phyloP scores from a whole-genome alignment of 2,797 vertebrate species.

The Anolis apletophallus region DNA sequence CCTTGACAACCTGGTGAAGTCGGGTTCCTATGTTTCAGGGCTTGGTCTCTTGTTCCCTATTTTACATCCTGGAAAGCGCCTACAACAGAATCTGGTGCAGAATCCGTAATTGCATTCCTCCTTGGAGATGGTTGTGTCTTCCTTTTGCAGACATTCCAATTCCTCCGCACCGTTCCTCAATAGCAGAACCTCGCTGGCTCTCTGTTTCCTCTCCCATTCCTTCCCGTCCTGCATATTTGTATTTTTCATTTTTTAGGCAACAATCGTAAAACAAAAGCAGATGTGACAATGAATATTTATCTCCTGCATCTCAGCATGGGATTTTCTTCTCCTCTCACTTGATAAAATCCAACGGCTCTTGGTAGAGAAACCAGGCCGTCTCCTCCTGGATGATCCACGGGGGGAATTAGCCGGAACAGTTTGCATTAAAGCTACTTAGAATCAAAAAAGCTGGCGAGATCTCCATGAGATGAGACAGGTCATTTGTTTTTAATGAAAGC shows the following conservation, averaged over 20 bases:
- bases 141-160: slow-evolving; percentile 49
- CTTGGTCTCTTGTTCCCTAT: neutral
- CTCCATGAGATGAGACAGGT: slow-evolving; percentile 62
- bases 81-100: neutral
- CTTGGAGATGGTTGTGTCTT: neutral
- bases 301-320: slow-evolving; percentile 74
- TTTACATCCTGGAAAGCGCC: neutral
- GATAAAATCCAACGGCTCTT: slow-evolving; percentile 75
- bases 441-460: slow-evolving; percentile 71
- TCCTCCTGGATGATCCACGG: slow-evolving; percentile 68
- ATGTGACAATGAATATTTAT: slow-evolving; percentile 78
- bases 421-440: slow-evolving; percentile 66
- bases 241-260: slow-evolving; percentile 71
- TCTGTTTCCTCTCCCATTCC: slow-evolving; percentile 13
- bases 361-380: slow-evolving; percentile 70
- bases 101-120: neutral
- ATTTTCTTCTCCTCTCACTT: slow-evolving; percentile 71
- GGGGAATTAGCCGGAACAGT: slow-evolving; percentile 72
- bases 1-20: no score
- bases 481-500: slow-evolving; percentile 63
- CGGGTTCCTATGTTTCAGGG: neutral
- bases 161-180: slow-evolving; percentile 46
- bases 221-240: slow-evolving; percentile 69
- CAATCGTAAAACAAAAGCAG: slow-evolving; percentile 74
- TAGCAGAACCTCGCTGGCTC: slow-evolving; percentile 33